Percentiles rank a stretch among this genome's conserved stretches.
Conservation (phyloP, 1,140 invertebrate species). For the Oncopodura yosiiana region DNA sequence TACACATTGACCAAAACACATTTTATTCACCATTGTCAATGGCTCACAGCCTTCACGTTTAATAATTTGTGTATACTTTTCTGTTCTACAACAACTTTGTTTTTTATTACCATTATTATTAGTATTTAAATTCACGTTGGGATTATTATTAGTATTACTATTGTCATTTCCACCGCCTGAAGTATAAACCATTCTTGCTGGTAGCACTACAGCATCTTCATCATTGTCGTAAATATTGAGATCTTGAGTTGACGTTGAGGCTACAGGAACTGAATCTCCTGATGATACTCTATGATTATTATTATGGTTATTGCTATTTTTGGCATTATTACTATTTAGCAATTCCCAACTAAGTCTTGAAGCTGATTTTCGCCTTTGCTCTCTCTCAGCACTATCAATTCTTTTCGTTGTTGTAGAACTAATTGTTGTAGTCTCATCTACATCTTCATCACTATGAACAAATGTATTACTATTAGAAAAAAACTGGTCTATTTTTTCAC, state of each 20-base stretch:
- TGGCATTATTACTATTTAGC: constrained; percentile 13
- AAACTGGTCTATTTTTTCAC: not conserved
- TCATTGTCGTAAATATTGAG: not conserved
- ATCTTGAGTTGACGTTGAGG: not conserved
- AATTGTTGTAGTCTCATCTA: too few species aligned
- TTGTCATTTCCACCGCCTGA: not conserved
- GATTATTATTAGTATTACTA: not conserved
- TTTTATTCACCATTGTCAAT: constrained; percentile 27
- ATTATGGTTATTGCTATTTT: not conserved
- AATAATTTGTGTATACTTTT: constrained; percentile 30
- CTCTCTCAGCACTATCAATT: not conserved
- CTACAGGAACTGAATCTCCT: not conserved
- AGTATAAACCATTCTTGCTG: constrained; percentile 30
- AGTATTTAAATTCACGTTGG: not conserved
- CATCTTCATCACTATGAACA: not conserved
- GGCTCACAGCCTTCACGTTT: constrained; percentile 31
- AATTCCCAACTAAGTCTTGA: constrained; percentile 31
- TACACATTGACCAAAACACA: constrained; percentile 32
- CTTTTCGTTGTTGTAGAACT: not conserved
- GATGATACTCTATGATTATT: constrained; percentile 1
- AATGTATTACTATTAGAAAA: not conserved
- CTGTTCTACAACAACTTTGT: constrained; percentile 30
- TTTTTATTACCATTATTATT: constrained; percentile 2
- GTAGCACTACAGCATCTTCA: constrained; percentile 21
- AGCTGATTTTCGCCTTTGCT: not conserved